Evolutionary conservation across 92 coral and sea anemone genomes (phyloP).

Genomic region (Palythoa grandiflora): DNA sequence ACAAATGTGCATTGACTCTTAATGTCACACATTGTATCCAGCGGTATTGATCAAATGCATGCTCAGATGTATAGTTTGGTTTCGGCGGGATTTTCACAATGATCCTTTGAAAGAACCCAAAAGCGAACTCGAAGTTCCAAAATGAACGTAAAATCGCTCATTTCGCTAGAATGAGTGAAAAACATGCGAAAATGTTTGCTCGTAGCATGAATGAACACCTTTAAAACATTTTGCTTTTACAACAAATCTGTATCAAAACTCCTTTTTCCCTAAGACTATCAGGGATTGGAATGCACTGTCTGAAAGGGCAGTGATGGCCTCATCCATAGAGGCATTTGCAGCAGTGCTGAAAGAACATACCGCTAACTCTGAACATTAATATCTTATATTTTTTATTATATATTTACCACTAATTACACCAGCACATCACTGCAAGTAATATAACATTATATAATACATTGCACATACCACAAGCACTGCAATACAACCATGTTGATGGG

Average conservation of each 20-base stretch:
- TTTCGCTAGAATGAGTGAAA: neutral
- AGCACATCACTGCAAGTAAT: no score
- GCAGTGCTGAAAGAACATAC: neutral
- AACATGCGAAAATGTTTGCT: slow-evolving; percentile 1
- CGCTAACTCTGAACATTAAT: neutral
- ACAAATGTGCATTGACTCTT: neutral
- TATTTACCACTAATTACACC: no score
- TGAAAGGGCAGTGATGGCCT: no score
- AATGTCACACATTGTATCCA: slow-evolving; percentile 1
- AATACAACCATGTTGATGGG: no score
- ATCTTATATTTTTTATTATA: no score
- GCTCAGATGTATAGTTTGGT: slow-evolving; percentile 11
- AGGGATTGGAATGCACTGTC: no score
- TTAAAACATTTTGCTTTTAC: neutral
- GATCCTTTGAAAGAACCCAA: slow-evolving; percentile 16
- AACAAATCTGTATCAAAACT: neutral
- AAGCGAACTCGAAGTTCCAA: slow-evolving; percentile 22
- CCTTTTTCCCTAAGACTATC: no score
- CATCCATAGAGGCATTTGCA: no score
- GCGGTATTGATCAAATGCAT: neutral
- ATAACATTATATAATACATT: no score
- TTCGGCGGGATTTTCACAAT: slow-evolving; percentile 19
- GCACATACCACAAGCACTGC: no score
- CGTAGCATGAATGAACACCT: neutral
- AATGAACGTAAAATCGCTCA: slow-evolving; percentile 2